phyloP scores from a whole-genome alignment of 2,113 vertebrate genomes.

The Rhinoderma darwinii region DNA sequence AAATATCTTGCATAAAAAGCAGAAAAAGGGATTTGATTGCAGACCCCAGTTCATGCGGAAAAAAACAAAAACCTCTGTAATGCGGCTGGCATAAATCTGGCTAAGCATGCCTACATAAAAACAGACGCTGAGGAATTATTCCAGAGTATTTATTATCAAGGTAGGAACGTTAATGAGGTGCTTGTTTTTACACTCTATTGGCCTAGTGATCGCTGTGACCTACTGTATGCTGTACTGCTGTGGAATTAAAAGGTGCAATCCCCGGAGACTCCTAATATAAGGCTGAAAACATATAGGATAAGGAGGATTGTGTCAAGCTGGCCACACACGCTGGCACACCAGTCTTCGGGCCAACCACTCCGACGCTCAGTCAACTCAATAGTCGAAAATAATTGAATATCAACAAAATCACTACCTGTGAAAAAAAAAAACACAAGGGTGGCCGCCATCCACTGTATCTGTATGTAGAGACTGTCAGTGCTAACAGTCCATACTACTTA shows the following conservation, averaged over 20 bases:
- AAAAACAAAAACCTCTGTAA: background rate
- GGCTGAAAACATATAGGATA: background rate
- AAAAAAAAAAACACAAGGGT: background rate
- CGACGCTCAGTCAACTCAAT: background rate
- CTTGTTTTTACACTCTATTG: slow-evolving; percentile 21
- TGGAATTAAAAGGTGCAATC: background rate
- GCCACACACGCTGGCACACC: background rate
- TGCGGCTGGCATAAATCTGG: slow-evolving; percentile 50
- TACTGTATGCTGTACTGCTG: background rate
- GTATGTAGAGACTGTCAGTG: background rate
- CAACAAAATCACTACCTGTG: background rate
- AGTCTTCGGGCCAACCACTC: background rate
- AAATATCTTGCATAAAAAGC: slow-evolving; percentile 47
- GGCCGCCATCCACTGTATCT: background rate
- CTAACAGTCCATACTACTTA: background rate
- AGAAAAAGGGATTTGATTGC: slow-evolving; percentile 51
- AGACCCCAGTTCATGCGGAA: slow-evolving; percentile 43
- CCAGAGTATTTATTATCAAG: slow-evolving; percentile 35
- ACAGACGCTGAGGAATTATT: slow-evolving; percentile 36
- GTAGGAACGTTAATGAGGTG: slow-evolving; percentile 14
- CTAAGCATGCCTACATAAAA: slow-evolving; percentile 39
- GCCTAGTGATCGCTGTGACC: background rate
- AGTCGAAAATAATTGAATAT: background rate
- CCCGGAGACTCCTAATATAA: background rate
- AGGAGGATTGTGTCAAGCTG: background rate